Base-by-base conservation (phyloP, 1,140 invertebrate genomes). In the Helicorthomorpha holstii region DNA sequence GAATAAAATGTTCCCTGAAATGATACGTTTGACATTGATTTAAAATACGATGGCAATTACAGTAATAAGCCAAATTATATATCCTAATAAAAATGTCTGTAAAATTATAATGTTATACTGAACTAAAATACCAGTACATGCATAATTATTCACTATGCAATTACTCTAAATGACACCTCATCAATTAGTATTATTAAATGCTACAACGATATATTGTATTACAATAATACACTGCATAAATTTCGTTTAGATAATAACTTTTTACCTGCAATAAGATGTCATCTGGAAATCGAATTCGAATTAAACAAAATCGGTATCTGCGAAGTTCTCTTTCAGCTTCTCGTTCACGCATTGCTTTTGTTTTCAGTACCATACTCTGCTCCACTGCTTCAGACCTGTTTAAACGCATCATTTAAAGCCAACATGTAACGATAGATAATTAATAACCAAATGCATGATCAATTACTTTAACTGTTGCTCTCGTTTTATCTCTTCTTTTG, bases 301-400 rank as follows among this genome's bases (percentile, higher is more conserved):
- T 80, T 1, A 93, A 67, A 3, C 82, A 76, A 63, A 82, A 96
- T 59, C 81, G 81, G 64, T 94, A 95, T 66, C 82, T 82, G 50
- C 79, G 73, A 58, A 83, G 73, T 61, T 83, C 82, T 49, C 80
- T 68, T 52, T 79, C 63, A 64, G 89, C 85, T 47, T 91, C 83
- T 59, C 82, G 82, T 65, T 94, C 89, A 14, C 89, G 66, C 85
- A 94, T 93, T 0, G 85, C 87, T 70, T 90, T 92, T 0, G 91
- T 95, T 50, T 85, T 71, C 1, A 96, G 65, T 72, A 88, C 82
- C 59, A 83, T 76, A 58, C 77, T 77, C 61, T 75, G 80, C 62
- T 93, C 88, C 16, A 85, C 73, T 25, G 76, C 77, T 66, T 90
- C 83, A n/a, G 72, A 61, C 55, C 83, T 84, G 58, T 26, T 69